phyloP scores from a whole-genome alignment of 2,113 vertebrate genomes.

The Ursus arctos region DNA sequence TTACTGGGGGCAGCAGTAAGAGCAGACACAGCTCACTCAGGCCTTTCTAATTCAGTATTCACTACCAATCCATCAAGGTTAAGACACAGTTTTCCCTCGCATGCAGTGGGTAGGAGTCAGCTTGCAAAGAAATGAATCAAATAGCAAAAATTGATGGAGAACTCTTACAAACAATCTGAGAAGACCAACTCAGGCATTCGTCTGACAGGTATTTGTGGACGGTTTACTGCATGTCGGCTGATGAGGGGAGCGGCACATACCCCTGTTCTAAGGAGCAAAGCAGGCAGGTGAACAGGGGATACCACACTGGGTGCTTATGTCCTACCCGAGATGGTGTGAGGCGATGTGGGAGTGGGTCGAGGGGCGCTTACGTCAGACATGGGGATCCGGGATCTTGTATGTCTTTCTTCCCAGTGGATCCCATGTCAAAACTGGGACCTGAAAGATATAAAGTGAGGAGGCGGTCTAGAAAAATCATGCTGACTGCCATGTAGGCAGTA shows the following conservation, averaged over 20 bases:
- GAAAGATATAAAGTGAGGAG: not conserved
- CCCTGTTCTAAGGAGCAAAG: not conserved
- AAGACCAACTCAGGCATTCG: not conserved
- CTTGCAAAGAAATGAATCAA: constrained; percentile 23
- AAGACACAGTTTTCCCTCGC: not conserved
- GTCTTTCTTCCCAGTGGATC: not conserved
- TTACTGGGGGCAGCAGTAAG: not conserved
- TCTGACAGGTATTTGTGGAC: not conserved
- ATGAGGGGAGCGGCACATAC: not conserved
- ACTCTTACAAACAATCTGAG: not conserved
- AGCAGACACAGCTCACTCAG: not conserved
- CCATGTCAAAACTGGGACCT: not conserved
- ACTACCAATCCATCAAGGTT: not conserved
- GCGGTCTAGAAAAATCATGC: not conserved
- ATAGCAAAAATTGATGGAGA: not conserved
- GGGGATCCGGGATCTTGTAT: not conserved
- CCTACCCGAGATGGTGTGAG: fast-evolving
- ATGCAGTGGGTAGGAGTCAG: fast-evolving
- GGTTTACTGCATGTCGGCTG: not conserved
- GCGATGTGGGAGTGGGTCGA: not conserved
- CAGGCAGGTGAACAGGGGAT: not conserved
- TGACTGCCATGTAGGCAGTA: not conserved
- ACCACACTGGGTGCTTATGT: not conserved
- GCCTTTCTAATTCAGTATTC: not conserved
- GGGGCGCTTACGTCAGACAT: not conserved